phyloP scores from a whole-genome alignment of 2,113 vertebrate genomes.

The Athene noctua region DNA sequence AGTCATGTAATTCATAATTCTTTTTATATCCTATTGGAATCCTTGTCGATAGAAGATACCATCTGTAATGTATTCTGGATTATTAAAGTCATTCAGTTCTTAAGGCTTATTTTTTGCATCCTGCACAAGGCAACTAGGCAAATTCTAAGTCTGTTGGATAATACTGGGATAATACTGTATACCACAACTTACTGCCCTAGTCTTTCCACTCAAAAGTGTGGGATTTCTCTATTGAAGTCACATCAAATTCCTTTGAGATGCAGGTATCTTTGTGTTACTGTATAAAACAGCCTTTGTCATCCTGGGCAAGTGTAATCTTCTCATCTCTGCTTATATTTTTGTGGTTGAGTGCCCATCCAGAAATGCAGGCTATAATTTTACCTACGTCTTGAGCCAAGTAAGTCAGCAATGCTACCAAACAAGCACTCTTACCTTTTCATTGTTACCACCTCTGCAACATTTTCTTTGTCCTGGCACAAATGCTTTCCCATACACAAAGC shows the following conservation, averaged over 20 bases:
- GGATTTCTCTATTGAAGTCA: not conserved
- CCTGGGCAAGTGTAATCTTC: not conserved
- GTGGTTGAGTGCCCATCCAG: not conserved
- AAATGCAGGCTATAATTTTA: not conserved
- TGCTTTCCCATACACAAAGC: not conserved
- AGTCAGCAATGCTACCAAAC: not conserved
- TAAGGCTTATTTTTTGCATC: not conserved
- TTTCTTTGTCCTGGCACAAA: not conserved
- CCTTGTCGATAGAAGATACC: not conserved
- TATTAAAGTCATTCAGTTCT: not conserved
- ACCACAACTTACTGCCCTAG: not conserved
- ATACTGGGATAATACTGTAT: not conserved
- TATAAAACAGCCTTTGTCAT: not conserved
- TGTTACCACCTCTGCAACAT: not conserved
- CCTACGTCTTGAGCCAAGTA: not conserved
- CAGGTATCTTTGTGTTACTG: not conserved
- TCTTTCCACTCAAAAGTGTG: not conserved
- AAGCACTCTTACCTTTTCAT: not conserved
- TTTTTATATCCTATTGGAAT: not conserved
- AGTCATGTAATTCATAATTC: not conserved
- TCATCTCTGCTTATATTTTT: not conserved
- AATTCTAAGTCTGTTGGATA: not conserved
- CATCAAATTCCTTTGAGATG: not conserved
- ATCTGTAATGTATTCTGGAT: not conserved
- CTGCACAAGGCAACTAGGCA: not conserved